Evolutionary conservation across 2,113 vertebrate species (phyloP), one percentile per base, ranked within the genome.

Genomic region (Cairina moschata): DNA sequence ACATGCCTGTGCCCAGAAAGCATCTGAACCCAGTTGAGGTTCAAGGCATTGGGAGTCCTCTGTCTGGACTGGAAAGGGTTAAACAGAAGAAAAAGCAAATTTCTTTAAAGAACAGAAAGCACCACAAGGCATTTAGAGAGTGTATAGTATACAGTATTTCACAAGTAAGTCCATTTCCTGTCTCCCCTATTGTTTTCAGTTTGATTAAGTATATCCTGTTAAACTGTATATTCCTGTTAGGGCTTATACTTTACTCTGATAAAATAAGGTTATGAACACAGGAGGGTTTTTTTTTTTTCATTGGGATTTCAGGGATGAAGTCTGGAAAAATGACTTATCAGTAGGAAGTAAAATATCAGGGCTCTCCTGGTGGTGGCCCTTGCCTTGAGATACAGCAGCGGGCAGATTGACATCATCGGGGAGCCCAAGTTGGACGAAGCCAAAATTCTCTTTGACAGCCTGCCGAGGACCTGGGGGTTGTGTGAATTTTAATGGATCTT

Each of bases 151-250:
- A 94, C 96, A 94, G 96, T 97, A 92, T 98, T 98, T 96, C 97
- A 97, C 98, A 97, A 98, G 97, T 95, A 96, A 83, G 96, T 97
- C 96, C 86, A 81, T 97, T 98, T 98, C 98, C 98, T 97, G 98
- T 96, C 97, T 98, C 94, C 95, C 36, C 98, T 96, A 98, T 98
- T 98, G 98, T 99, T 98, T 98, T 98, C 91, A 86, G 93, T 97
- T 97, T 98, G 98, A 98, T 98, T 94, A 97, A 98, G 97, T 98
- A 38, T 97, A 98, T 99, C 98, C 98, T 99, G 98, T 98, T 98
- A 96, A 98, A 98, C 97, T 97, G 98, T 98, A 97, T 98, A 98
- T 98, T 98, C 98, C 98, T 98, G 98, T 98, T 97, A 95, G 73
- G 95, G 91, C 95, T 97, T 92, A 86, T 83, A 89, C 93, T 97